Conservation (phyloP, 1,140 invertebrate species). For the Hyles vespertilio region DNA sequence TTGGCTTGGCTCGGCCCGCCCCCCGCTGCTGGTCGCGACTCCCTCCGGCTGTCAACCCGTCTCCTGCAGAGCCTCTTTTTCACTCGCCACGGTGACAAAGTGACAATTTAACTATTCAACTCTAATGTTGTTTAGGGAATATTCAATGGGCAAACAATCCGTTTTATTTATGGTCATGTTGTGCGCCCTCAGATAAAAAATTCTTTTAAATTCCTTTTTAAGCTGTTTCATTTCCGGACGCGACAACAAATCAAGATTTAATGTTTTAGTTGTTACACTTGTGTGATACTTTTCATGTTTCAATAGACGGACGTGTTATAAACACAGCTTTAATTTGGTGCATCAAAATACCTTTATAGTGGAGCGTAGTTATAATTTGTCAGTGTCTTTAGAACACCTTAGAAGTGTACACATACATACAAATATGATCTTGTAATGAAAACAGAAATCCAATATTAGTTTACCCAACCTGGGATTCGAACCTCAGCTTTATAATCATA, state of each 20-base stretch:
- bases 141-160: slow-evolving; percentile 59
- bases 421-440: too few species aligned
- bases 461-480: too few species aligned
- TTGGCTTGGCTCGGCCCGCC: slow-evolving; percentile 17
- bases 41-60: slow-evolving; percentile 25
- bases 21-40: slow-evolving; percentile 27
- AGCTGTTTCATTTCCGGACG: slow-evolving; percentile 65
- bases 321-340: not conserved
- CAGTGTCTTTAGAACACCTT: too few species aligned
- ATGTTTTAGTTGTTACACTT: not conserved
- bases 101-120: slow-evolving; percentile 67
- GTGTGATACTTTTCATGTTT: not conserved
- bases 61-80: slow-evolving; percentile 45
- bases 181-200: slow-evolving; percentile 46
- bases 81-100: slow-evolving; percentile 56
- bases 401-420: too few species aligned
- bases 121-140: slow-evolving; percentile 69
- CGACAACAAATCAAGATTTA: slow-evolving; percentile 18
- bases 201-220: slow-evolving; percentile 42
- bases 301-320: not conserved
- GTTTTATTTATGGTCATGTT: slow-evolving; percentile 65
- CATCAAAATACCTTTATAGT: too few species aligned
- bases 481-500: too few species aligned
- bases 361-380: too few species aligned
- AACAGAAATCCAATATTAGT: too few species aligned